Base-by-base conservation (phyloP, 2,888 invertebrate genomes). In the Meiosimyza decipiens region DNA sequence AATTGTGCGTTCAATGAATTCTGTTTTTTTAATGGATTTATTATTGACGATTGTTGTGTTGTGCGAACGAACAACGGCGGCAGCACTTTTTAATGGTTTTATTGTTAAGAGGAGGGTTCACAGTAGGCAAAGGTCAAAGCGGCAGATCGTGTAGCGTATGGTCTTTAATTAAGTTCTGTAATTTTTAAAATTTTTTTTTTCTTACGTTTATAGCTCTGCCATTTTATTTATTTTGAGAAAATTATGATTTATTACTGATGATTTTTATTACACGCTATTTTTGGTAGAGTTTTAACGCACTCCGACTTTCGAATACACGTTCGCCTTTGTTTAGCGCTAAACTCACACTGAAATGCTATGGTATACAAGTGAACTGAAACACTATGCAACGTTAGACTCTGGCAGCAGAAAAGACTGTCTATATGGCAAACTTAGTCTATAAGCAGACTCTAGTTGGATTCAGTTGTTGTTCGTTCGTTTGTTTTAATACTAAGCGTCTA, bases 291-390 rank as follows among this genome's bases (percentile, higher is more conserved):
- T 33, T 28, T 4, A 65, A 28, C 51, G 28, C 40, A 18, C 40
- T n/a, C 28, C 33, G 15, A n/a, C 4, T 6, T 28, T 16, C 16
- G 11, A 40, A n/a, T 40, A 18, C 52, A 69, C 51, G 69, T 69
- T 62, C 16, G 18, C 15, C 69, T 60, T 33, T 60, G 69, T 59
- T 50, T 52, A 51, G 16, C 60, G 47, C 69, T 69, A 33, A 60
- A 60, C n/a, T 33, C 40, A 60, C 69, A 69, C 69, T 69, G 60
- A 69, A 59, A 33, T 16, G 7, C 15, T 28, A 60, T 50, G 60
- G 69, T 12, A 69, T 28, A 6, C 28, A 51, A 40, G 50, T 18
- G 66, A 54, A 55, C 40, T 33, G 66, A 54, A 66, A 54, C 66
- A 9, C 18, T 54, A 13, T 7, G 50, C 6, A 64, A 51, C 13